Percentiles rank a stretch among this genome's conserved stretches.
Conservation (phyloP, 2,888 invertebrate genomes). For the Ophion ventricosus region DNA sequence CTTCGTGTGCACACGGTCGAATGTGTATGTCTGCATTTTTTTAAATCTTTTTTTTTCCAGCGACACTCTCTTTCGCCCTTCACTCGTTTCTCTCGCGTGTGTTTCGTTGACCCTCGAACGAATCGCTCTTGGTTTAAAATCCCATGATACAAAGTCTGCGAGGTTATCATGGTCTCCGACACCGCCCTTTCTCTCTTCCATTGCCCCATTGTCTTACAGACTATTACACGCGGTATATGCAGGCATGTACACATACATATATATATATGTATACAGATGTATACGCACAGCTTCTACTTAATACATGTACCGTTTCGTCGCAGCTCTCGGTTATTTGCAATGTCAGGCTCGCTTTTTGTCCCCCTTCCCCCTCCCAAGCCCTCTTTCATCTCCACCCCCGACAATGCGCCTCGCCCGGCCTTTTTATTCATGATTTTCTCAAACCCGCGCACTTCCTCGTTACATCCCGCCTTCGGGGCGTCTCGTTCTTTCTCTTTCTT, state of each 20-base stretch:
- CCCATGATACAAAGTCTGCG: slow-evolving; percentile 69
- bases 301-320: slow-evolving; percentile 24
- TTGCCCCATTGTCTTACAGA: slow-evolving; percentile 62
- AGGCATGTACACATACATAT: slow-evolving; percentile 1
- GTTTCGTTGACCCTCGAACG: slow-evolving; percentile 59
- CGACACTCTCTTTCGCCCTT: slow-evolving; percentile 40
- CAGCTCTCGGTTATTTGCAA: slow-evolving; percentile 53
- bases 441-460: slow-evolving; percentile 65
- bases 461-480: slow-evolving; percentile 62
- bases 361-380: background rate
- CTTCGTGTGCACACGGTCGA: no score
- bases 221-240: slow-evolving; percentile 40
- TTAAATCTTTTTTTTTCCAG: slow-evolving; percentile 1
- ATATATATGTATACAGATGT: slow-evolving; percentile 2
- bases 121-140: slow-evolving; percentile 66
- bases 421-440: slow-evolving; percentile 70
- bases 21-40: no score
- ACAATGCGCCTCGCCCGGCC: slow-evolving; percentile 55
- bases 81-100: background rate
- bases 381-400: slow-evolving; percentile 5
- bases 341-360: slow-evolving; percentile 59
- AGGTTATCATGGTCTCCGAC: slow-evolving; percentile 62
- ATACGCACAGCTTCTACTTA: slow-evolving; percentile 6
- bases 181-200: slow-evolving; percentile 64
- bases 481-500: slow-evolving; percentile 6